Conservation (phyloP, 2,113 vertebrate species). For the Tenrec ecaudatus region DNA sequence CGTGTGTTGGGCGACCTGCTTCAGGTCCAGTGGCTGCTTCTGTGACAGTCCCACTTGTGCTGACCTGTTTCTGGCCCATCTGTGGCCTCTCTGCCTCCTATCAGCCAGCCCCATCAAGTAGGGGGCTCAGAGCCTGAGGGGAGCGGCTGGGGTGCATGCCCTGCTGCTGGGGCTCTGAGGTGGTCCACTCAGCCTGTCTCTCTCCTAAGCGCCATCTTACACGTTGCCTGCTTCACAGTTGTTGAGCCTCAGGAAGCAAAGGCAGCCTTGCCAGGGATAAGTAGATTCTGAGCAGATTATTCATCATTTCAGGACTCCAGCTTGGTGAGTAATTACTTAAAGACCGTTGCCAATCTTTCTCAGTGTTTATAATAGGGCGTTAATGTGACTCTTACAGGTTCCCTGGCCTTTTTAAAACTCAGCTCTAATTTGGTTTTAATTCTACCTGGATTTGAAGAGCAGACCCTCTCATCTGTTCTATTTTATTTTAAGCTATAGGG, state of each 20-base stretch:
- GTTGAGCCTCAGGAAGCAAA: neutral
- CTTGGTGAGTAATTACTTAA: neutral
- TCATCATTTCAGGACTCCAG: conserved; percentile 17
- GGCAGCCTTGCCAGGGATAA: neutral
- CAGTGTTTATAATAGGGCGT: neutral
- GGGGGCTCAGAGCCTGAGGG: neutral
- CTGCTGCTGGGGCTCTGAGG: neutral
- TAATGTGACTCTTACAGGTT: neutral
- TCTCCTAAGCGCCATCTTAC: neutral
- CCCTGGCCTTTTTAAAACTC: conserved; percentile 10
- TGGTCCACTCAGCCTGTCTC: neutral
- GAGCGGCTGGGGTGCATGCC: neutral
- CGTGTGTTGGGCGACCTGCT: neutral
- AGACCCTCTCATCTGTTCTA: neutral
- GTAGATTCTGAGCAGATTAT: conserved; percentile 26
- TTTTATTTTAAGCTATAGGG: neutral
- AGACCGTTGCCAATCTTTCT: neutral
- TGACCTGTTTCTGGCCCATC: conserved; percentile 60
- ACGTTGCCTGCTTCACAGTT: neutral
- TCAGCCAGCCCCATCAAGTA: conserved; percentile 30
- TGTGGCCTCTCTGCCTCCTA: conserved; percentile 51
- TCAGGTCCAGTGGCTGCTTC: neutral
- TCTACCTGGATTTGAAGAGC: conserved; percentile 1
- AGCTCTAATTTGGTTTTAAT: conserved; percentile 52
- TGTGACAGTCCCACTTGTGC: neutral